phyloP scores from a whole-genome alignment of 2,113 vertebrate species.

The Ceyx margarethae region DNA sequence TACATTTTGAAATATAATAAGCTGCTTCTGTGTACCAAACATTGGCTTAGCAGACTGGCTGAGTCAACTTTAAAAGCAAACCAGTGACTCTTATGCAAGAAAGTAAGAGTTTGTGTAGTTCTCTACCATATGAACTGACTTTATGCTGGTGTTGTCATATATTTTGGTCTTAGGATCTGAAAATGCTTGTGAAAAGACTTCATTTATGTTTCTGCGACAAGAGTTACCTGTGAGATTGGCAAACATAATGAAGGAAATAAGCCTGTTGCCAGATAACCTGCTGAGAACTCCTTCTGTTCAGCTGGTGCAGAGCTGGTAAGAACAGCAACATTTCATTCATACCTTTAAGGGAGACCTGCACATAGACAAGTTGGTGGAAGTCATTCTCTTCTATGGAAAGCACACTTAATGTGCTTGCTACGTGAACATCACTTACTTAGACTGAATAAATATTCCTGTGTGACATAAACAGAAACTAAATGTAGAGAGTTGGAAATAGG shows the following conservation, averaged over 20 bases:
- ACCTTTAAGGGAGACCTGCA: not conserved
- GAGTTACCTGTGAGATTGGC: slow-evolving; percentile 92
- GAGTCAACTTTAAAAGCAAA: not conserved
- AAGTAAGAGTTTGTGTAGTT: not conserved
- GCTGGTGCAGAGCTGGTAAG: slow-evolving; percentile 93
- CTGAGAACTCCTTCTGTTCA: slow-evolving; percentile 91
- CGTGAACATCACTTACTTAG: not conserved
- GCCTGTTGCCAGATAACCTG: slow-evolving; percentile 92
- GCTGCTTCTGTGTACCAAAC: not conserved
- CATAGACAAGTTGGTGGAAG: not conserved
- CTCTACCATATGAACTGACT: not conserved
- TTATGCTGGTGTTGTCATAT: not conserved
- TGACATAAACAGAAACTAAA: not conserved
- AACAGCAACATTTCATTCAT: not conserved
- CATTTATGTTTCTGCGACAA: slow-evolving; percentile 92
- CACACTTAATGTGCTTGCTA: not conserved
- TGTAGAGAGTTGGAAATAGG: not conserved
- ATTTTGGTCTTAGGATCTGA: slow-evolving; percentile 81
- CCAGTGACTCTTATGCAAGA: not conserved
- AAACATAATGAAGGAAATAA: slow-evolving; percentile 98
- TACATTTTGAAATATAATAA: not conserved
- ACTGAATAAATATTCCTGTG: not conserved
- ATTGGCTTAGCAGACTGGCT: not conserved
- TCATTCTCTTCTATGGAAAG: not conserved
- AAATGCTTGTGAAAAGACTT: slow-evolving; percentile 95